phyloP scores from a whole-genome alignment of 1,140 invertebrate species.

The Hylaeus anthracinus region DNA sequence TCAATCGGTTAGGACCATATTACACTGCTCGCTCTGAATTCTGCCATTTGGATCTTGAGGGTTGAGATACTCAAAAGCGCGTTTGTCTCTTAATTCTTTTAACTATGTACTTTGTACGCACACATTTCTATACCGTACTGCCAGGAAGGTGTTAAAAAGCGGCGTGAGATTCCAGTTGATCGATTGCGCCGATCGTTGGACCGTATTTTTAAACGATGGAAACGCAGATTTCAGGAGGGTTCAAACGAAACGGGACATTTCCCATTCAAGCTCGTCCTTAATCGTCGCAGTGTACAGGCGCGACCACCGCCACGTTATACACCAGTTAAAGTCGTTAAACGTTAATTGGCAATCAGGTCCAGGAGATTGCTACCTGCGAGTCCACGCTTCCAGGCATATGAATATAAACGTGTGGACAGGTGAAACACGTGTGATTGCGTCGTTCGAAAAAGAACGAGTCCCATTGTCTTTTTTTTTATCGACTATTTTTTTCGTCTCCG shows the following conservation, averaged over 20 bases:
- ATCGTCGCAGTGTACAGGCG: not conserved
- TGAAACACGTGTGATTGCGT: not conserved
- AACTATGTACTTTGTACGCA: too few relatives aligned
- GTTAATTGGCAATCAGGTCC: conserved; percentile 46
- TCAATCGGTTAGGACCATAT: too few relatives aligned
- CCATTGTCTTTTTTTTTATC: not conserved
- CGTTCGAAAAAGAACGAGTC: not conserved
- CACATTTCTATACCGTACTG: too few relatives aligned
- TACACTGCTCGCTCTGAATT: too few relatives aligned
- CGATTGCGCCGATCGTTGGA: not conserved
- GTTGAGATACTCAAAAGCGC: too few relatives aligned
- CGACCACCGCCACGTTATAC: conserved; percentile 1
- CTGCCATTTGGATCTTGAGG: too few relatives aligned
- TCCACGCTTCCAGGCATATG: not conserved
- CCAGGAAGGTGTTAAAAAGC: too few relatives aligned
- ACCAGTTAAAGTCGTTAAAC: conserved; percentile 42
- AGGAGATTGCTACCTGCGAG: conserved; percentile 45
- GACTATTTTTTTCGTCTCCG: not conserved
- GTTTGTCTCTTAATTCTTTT: too few relatives aligned
- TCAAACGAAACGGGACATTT: not conserved
- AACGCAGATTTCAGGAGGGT: not conserved
- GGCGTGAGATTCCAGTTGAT: too few relatives aligned
- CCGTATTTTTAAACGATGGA: not conserved
- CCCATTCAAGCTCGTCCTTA: not conserved
- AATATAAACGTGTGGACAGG: conserved; percentile 19